Evolutionary conservation across 30 jellyfish, hydroid and myxozoan species (phyloP), one percentile per base, ranked within the genome.

Genomic region (Morbakka virulenta): DNA sequence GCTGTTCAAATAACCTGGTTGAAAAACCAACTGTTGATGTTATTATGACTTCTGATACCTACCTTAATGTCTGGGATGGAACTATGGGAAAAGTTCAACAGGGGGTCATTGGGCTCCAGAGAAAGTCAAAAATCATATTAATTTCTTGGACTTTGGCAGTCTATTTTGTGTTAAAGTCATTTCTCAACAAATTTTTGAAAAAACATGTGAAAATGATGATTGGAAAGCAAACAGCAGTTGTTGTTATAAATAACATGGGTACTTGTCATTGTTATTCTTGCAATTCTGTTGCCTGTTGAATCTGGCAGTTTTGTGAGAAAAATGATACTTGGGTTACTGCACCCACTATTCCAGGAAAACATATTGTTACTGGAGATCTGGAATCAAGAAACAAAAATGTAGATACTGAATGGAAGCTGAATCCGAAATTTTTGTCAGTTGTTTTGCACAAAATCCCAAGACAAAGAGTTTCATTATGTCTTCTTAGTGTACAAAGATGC

Each of bases 41-140:
- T 9, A 65, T 27, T 4, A 65, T 65, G 77, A 65, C 77, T 24
- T 6, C 77, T 4, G 77, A 65, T 65, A 67, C 77, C 67, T 65
- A 65, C 12, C 6, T 4, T 4, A 4, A 20, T 9, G 77, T 65
- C 12, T 65, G 77, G 77, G 77, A 67, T 65, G 14, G 69, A 4
- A 24, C 67, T 65, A 24, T n/a, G n/a, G n/a, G n/a, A n/a, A 52
- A 2, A 28, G 21, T 25, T 66, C 85, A 50, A 79, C 90, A 28
- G 90, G 90, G 17, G 88, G 90, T 6, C 85, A 65, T 21, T 79
- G 85, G 85, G 51, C 87, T 3, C 73, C 76, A 4, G 61, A 25
- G 1, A 86, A 81, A 41, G 65, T 79, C 4, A 23, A 26, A 22
- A 47, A 71, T 22, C 93, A 81, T 31, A 68, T 49, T 2, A 81